Base-by-base conservation (phyloP, 2,888 invertebrate genomes). In the Lissonota sp. region DNA sequence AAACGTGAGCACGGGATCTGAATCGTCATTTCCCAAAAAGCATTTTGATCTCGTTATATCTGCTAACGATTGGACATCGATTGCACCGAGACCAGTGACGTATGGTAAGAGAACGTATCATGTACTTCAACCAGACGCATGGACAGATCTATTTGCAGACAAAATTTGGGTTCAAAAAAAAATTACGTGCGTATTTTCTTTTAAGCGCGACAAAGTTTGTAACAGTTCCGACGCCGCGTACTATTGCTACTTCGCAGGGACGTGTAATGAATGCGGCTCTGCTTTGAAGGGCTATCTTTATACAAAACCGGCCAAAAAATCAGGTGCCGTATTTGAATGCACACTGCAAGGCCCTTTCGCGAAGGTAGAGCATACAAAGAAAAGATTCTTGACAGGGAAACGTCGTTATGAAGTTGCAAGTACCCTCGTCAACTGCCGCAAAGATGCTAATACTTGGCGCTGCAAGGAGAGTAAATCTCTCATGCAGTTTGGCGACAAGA, bases 331-430 rank as follows among this genome's bases (percentile, higher is more conserved):
- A 1, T 46, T 69, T 2, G 5, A 46, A 14, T 53, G 26, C 10
- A 39, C 3, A 57, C 57, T 57, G 5, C 5, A 57, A 39, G 57
- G 57, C 10, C n/a, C 57, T 57, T 57, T 39, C n/a, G 37, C 49
- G 57, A 37, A 5, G 39, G n/a, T 57, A 3, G 10, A 37, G 26
- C 57, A 57, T 39, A 37, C 5, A 5, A 76, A 70, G 14, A 80
- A 53, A 76, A 69, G 60, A 39, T 49, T 39, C 14, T 66, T 75
- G 40, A 64, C 63, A 10, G 66, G 71, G 6, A 37, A 70, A 58
- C 55, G 63, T 12, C 40, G 80, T 6, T 40, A 49, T 14, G 10
- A 67, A 63, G 62, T 80, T 14, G 80, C 67, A 44, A 51, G 53
- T n/a, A 4, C 51, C 12, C 12, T 77, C 26, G 14, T 80, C 6